Percentiles rank a stretch among this genome's conserved stretches.
These are phyloP conservation scores for Tenthredo mesomela DNA, from an alignment of 2,888 invertebrate genomes.

Conservation along the genomic window DNA sequence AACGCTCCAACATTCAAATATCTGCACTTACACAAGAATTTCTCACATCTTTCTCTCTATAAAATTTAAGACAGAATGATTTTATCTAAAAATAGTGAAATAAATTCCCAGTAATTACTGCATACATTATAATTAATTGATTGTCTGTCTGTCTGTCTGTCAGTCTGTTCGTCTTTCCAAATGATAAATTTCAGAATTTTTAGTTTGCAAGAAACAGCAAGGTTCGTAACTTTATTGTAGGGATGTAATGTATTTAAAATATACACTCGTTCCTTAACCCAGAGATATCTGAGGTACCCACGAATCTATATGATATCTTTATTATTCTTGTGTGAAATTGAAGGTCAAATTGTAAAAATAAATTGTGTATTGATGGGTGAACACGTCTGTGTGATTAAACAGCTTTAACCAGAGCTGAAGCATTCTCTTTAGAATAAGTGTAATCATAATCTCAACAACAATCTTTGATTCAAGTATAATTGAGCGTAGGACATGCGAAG, in stretches of 20 bases:
- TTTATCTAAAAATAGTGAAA: not conserved
- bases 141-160: not conserved
- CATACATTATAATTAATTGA: not conserved
- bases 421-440: conserved; percentile 20
- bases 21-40: not conserved
- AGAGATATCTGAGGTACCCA: conserved; percentile 10
- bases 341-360: not conserved
- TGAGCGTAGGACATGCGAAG: conserved; percentile 20
- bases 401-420: not conserved
- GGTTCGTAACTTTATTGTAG: not conserved
- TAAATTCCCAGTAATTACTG: not conserved
- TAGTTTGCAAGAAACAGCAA: not conserved
- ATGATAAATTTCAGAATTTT: conserved; percentile 1
- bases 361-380: not conserved
- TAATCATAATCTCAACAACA: conserved; percentile 24
- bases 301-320: conserved; percentile 29
- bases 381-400: not conserved
- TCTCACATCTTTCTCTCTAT: not conserved
- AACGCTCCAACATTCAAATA: not conserved
- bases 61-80: not conserved
- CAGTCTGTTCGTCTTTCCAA: not conserved
- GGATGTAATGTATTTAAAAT: not conserved
- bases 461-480: not conserved
- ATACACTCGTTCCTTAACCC: not conserved
- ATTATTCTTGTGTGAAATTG: not conserved